Conservation (phyloP, 2,113 vertebrate species). For the Ibidorhyncha struthersii region DNA sequence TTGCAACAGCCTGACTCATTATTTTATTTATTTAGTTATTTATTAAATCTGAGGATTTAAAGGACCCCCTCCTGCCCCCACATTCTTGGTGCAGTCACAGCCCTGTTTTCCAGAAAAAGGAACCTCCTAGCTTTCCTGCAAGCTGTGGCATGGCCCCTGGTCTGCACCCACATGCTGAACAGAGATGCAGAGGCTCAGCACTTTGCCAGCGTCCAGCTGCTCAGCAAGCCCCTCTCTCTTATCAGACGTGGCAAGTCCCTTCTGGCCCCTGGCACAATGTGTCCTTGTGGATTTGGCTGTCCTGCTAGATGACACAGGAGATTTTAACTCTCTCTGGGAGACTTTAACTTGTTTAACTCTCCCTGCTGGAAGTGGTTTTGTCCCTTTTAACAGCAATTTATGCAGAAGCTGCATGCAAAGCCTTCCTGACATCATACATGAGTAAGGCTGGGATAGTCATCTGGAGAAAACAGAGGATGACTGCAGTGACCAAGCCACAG, state of each 20-base stretch:
- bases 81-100: not conserved
- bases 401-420: not conserved
- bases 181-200: not conserved
- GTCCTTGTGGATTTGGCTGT: not conserved
- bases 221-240: not conserved
- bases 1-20: not conserved
- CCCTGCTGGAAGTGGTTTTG: not conserved
- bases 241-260: not conserved
- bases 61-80: not conserved
- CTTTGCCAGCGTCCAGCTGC: not conserved
- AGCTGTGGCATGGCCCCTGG: fast-evolving
- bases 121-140: not conserved
- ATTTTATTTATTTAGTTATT: not conserved
- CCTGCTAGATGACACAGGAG: not conserved
- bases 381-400: not conserved
- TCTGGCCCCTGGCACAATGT: not conserved
- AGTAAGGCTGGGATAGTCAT: not conserved
- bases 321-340: not conserved
- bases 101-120: not conserved
- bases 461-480: not conserved
- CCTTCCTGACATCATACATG: fast-evolving
- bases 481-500: not conserved
- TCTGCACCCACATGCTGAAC: not conserved
- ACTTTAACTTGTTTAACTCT: not conserved
- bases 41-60: not conserved